Evolutionary conservation across 64 coral and sea anemone species (phyloP).

Genomic region (Astreopora myriophthalma): DNA sequence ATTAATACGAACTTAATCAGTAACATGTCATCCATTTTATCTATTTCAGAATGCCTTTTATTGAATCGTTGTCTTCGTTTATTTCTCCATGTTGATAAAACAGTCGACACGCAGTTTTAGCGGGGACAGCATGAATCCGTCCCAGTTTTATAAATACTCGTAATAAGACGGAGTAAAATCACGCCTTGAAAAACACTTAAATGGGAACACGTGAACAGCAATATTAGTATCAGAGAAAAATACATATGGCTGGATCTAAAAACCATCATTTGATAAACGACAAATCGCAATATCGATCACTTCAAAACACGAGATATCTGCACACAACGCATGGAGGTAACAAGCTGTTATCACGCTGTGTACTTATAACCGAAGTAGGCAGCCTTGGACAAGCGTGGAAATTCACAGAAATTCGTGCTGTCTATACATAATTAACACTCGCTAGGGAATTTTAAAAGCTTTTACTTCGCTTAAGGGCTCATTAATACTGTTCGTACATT

Average conservation of each 20-base stretch:
- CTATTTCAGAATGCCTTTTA: too few relatives aligned
- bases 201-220: background rate
- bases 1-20: too few relatives aligned
- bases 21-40: too few relatives aligned
- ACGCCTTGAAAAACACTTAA: background rate
- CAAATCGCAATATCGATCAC: constrained; percentile 14
- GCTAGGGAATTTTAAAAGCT: background rate
- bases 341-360: background rate
- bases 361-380: background rate
- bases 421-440: background rate
- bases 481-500: background rate
- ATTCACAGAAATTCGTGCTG: constrained; percentile 6
- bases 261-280: background rate
- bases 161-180: too few relatives aligned
- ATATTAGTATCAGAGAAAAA: background rate
- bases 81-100: too few relatives aligned
- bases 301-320: background rate
- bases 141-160: too few relatives aligned
- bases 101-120: too few relatives aligned
- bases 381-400: background rate
- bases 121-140: too few relatives aligned
- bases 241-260: constrained; percentile 21
- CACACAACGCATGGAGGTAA: background rate
- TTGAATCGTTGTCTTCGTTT: too few relatives aligned
- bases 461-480: background rate